Evolutionary conservation across 2,113 vertebrate species (phyloP), one percentile per base, ranked within the genome.

Genomic region (Scartelaos histophorus): DNA sequence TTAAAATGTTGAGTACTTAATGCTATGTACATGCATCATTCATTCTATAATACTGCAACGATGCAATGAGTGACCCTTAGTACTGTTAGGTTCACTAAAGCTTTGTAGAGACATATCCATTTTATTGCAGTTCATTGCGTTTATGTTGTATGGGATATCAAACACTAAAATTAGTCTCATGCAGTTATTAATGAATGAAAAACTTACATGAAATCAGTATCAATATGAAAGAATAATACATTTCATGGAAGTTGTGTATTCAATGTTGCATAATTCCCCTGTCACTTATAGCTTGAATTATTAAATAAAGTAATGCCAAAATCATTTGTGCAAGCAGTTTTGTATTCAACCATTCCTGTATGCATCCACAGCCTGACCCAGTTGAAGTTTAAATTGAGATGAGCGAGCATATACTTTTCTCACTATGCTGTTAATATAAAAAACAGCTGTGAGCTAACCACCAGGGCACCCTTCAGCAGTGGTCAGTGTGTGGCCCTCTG

Each of bases 401-500:
- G 60, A 35, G 6, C 68, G 38, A 75, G 57, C 65, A 70, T 75
- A 53, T 75, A n/a, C 25, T 7, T 45, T 64, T 70, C 51, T 75
- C 65, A 24, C 60, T 49, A 34, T 9, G 19, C 29, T 79, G 66
- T 81, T 80, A 54, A 34, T 29, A 65, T 65, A 69, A 62, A 38
- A 68, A 66, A 70, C 53, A 66, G 54, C 21, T 61, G 68, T 58
- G 61, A 72, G 78, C 45, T 70, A 80, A 81, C 78, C 74, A 2
- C 16, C 68, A 69, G 54, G 72, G 15, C 78, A 57, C 56, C 77
- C 58, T 10, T 67, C 80, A 13, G 82, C 72, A 70, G n/a, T 38
- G 76, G 78, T 83, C 82, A 81, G 76, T 73, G 7, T 66, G 79
- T 66, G 82, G 84, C 69, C 73, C 11, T 12, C 78, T 86, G 82